Base-by-base conservation (phyloP, 53 echinoderm and acorn worm species). In the Pentamera pediparva region DNA sequence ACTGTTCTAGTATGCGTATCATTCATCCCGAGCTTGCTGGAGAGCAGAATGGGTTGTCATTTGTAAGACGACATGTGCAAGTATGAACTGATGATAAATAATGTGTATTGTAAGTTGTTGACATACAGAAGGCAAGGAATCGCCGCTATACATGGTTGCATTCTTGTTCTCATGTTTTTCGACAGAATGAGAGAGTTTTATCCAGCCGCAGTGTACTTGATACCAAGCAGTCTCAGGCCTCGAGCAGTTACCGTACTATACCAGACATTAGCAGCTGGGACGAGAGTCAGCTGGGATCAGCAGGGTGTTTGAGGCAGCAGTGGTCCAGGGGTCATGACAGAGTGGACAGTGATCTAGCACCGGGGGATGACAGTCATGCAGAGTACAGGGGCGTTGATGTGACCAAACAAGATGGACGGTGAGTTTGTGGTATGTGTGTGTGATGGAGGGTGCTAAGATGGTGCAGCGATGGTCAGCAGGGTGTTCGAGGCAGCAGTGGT, bases 201-300 rank as follows among this genome's bases (percentile, higher is more conserved):
- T 52, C 19, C 21, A 35, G 52, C 22, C 52, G 54, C 20, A 72
- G 73, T 32, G 73, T 35, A 0, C 20, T 54, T 8, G 65, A 38
- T 21, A 70, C 30, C 10, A 70, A 70, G 50, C 50, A 5, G 5
- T 70, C 70, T 35, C 70, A 49, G 6, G 73, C 36, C 17, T 51
- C 73, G 0, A 91, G 96, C 76, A 91, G 84, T 28, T 75, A 79
- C 27, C 59, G 77, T 9, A 89, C 88, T 9, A 43, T 85, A 4
- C 80, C 84, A 20, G 81, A 98, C 41, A 74, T 98, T 59, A 90
- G 90, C 70, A 91, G 85, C 63, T 83, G 83, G 34, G 39, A 83
- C 9, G 98, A 98, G 56, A 98, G 91, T 43, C 84, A 84, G 51
- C 62, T 98, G 55, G 89, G 86, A 59, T 98, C 98, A n/a, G 98